These are phyloP conservation scores for Plagodis dolabraria DNA, from an alignment of 2,888 invertebrate species.

Conservation along the genomic window DNA sequence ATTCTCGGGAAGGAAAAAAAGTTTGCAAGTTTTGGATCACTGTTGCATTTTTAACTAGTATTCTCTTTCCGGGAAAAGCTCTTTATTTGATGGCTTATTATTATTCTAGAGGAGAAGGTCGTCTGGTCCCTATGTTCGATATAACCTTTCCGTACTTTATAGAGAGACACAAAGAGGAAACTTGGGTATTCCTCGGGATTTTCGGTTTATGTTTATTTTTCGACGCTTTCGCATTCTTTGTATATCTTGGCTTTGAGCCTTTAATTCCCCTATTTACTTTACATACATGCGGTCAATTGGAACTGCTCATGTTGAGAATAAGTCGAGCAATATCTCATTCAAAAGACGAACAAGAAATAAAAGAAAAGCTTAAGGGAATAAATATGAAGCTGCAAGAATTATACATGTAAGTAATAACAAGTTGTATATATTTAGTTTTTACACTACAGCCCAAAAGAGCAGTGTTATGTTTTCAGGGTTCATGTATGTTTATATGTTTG, in stretches of 20 bases:
- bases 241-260: conserved; percentile 68
- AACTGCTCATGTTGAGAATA: conserved; percentile 56
- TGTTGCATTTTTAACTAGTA: conserved; percentile 42
- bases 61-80: conserved; percentile 59
- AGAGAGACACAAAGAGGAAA: conserved; percentile 48
- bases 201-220: conserved; percentile 47
- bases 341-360: conserved; percentile 40
- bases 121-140: conserved; percentile 58
- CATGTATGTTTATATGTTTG: no score
- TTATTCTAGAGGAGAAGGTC: conserved; percentile 47
- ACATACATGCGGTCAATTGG: conserved; percentile 66
- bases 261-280: conserved; percentile 67
- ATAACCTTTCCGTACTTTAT: conserved; percentile 52
- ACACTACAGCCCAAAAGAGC: no score
- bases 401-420: conserved; percentile 54
- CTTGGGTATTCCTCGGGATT: conserved; percentile 41
- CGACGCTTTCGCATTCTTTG: conserved; percentile 45
- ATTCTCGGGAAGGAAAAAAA: conserved; percentile 48
- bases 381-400: conserved; percentile 58
- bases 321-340: conserved; percentile 46
- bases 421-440: no score
- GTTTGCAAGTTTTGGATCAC: conserved; percentile 58
- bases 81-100: conserved; percentile 52
- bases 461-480: no score
- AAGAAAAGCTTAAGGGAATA: conserved; percentile 52